Percentiles rank a stretch among this genome's conserved stretches.
phyloP scores from a whole-genome alignment of 2,113 vertebrate species.

The Oryzias javanicus region DNA sequence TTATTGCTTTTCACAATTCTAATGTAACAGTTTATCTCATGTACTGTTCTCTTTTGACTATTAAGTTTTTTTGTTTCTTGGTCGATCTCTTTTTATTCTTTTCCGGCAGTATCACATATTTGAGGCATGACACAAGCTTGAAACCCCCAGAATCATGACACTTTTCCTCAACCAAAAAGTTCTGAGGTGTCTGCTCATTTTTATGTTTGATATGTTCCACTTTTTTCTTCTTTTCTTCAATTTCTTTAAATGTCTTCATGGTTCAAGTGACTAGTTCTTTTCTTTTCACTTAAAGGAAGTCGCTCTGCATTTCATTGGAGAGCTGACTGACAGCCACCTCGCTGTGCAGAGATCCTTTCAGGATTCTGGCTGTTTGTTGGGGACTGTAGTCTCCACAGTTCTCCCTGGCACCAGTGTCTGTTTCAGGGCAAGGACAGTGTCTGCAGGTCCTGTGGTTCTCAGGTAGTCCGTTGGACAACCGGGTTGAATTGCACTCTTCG shows the following conservation, averaged over 20 bases:
- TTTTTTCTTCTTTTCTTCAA: background rate
- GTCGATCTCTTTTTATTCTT: background rate
- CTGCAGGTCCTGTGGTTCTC: slow-evolving; percentile 67
- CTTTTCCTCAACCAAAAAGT: background rate
- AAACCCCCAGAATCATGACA: background rate
- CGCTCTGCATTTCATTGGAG: slow-evolving; percentile 74
- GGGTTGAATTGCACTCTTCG: slow-evolving; percentile 64
- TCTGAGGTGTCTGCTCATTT: background rate
- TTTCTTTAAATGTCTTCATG: background rate
- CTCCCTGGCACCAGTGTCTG: slow-evolving; percentile 2
- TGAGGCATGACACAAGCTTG: slow-evolving; percentile 49
- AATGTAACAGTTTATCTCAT: slow-evolving; percentile 20
- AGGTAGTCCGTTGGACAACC: slow-evolving; percentile 67
- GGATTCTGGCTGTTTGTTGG: slow-evolving; percentile 64
- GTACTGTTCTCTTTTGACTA: slow-evolving; percentile 23
- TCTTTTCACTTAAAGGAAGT: slow-evolving; percentile 65
- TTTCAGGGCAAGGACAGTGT: slow-evolving; percentile 65
- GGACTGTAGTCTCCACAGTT: slow-evolving; percentile 48
- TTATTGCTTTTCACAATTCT: slow-evolving; percentile 30
- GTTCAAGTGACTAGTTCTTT: background rate
- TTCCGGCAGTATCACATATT: slow-evolving; percentile 59
- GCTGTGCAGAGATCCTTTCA: slow-evolving; percentile 58
- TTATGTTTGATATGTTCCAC: background rate
- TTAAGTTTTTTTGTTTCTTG: background rate
- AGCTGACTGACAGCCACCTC: slow-evolving; percentile 75